Percentiles rank a stretch among this genome's conserved stretches.
phyloP scores from a whole-genome alignment of 2,888 invertebrate genomes.

The Itoplectis maculator region DNA sequence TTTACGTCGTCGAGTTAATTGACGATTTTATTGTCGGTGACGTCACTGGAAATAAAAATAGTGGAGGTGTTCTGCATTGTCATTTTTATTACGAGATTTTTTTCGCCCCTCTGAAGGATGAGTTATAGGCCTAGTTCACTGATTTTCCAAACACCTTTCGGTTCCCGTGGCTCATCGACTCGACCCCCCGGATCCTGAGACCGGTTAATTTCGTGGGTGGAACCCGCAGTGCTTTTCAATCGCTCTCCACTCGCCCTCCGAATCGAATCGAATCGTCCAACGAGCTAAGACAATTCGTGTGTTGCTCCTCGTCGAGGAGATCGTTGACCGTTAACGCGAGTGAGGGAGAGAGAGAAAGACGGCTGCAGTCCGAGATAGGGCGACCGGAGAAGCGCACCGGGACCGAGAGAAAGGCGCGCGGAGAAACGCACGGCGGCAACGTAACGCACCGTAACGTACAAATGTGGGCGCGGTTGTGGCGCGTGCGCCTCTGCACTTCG shows the following conservation, averaged over 20 bases:
- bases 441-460: conserved; percentile 75
- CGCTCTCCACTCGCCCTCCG: no score
- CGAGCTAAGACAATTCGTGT: no score
- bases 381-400: conserved; percentile 49
- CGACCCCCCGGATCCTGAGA: not conserved
- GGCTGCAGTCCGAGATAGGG: conserved; percentile 24
- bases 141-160: not conserved
- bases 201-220: conserved; percentile 7
- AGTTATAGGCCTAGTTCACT: no score
- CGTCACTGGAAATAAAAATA: no score
- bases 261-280: no score
- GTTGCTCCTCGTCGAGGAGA: conserved; percentile 75
- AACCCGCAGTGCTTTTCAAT: conserved; percentile 4
- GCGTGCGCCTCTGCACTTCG: conserved; percentile 76
- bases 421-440: conserved; percentile 69
- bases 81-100: not conserved
- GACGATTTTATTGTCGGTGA: no score
- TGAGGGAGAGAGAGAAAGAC: conserved; percentile 60
- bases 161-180: conserved; percentile 15
- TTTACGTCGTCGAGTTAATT: no score
- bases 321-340: conserved; percentile 82
- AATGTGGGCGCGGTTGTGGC: conserved; percentile 81
- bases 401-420: conserved; percentile 61
- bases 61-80: no score
- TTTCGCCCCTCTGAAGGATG: conserved; percentile 15